phyloP scores from a whole-genome alignment of 2,888 invertebrate genomes.

The Pammene fasciana region DNA sequence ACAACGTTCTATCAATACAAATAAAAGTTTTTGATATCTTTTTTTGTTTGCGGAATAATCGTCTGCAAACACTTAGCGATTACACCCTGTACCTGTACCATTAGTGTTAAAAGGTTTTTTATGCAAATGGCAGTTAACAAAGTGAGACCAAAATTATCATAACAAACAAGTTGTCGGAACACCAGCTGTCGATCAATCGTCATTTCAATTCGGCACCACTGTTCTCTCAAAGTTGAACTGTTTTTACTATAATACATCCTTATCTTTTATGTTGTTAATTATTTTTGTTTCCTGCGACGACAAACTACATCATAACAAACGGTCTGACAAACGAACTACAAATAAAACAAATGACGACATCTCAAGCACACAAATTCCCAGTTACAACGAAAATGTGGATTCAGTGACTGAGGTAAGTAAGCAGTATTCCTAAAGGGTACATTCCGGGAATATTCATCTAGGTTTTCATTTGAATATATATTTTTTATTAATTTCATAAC shows the following conservation, averaged over 20 bases:
- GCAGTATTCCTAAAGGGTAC: neutral
- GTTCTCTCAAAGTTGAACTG: slow-evolving; percentile 3
- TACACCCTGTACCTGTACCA: no score
- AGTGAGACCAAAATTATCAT: slow-evolving; percentile 38
- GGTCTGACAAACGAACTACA: slow-evolving; percentile 9
- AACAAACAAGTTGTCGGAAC: slow-evolving; percentile 37
- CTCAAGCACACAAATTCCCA: slow-evolving; percentile 4
- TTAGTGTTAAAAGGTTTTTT: slow-evolving; percentile 23
- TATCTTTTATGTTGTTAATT: slow-evolving; percentile 27
- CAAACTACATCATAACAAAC: slow-evolving; percentile 19
- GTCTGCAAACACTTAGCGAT: no score
- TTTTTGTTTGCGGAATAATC: no score
- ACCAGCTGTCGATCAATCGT: slow-evolving; percentile 31
- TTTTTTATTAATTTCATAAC: no score
- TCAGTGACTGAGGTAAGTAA: slow-evolving; percentile 34
- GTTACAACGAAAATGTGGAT: slow-evolving; percentile 2
- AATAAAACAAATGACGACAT: neutral
- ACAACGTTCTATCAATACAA: no score
- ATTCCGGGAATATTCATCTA: no score
- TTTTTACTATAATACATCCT: slow-evolving; percentile 24
- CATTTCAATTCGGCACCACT: slow-evolving; percentile 24
- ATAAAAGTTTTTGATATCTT: no score
- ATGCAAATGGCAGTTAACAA: slow-evolving; percentile 35
- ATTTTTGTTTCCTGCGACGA: slow-evolving; percentile 26
- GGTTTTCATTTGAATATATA: no score